These are phyloP conservation scores for Drosophila differens DNA, from an alignment of 2,888 invertebrate species.

Conservation along the genomic window DNA sequence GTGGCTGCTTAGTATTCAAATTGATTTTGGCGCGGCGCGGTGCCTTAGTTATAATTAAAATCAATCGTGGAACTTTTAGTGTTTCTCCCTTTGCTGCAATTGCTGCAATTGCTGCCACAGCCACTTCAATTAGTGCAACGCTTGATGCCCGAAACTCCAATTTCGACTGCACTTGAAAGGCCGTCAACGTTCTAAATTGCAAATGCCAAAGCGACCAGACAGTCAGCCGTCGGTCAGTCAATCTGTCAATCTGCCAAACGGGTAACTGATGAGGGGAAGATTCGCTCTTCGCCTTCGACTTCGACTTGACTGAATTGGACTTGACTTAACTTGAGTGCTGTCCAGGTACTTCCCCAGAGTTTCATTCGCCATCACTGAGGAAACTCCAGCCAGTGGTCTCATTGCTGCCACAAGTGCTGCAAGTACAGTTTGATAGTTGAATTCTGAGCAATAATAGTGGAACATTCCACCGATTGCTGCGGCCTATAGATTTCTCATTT, in stretches of 20 bases:
- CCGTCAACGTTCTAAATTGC: slow-evolving; percentile 69
- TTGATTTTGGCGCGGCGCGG: slow-evolving; percentile 38
- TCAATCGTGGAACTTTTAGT: slow-evolving; percentile 27
- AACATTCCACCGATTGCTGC: slow-evolving; percentile 11
- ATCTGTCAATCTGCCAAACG: slow-evolving; percentile 5
- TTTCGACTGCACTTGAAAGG: slow-evolving; percentile 48
- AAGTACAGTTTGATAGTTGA: slow-evolving; percentile 48
- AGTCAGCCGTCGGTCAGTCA: slow-evolving; percentile 5
- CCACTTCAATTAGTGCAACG: slow-evolving; percentile 74
- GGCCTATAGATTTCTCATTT: not conserved
- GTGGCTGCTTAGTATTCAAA: slow-evolving; percentile 62
- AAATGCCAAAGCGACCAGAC: slow-evolving; percentile 47
- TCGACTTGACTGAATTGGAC: slow-evolving; percentile 28
- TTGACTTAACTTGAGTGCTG: not conserved
- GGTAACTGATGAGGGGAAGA: slow-evolving; percentile 17
- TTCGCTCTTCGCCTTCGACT: slow-evolving; percentile 21
- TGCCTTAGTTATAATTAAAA: slow-evolving; percentile 47
- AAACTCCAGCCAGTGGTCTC: slow-evolving; percentile 13
- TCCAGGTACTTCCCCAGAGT: slow-evolving; percentile 22
- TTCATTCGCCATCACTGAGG: slow-evolving; percentile 4
- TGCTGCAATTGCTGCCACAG: slow-evolving; percentile 28
- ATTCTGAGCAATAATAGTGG: slow-evolving; percentile 20
- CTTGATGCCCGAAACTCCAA: slow-evolving; percentile 52
- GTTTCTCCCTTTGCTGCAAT: not conserved
- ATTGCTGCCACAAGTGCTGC: slow-evolving; percentile 7